Percentiles rank a stretch among this genome's conserved stretches.
Conservation (phyloP, 2,888 invertebrate genomes). For the Drosophila pseudotalamancana region DNA sequence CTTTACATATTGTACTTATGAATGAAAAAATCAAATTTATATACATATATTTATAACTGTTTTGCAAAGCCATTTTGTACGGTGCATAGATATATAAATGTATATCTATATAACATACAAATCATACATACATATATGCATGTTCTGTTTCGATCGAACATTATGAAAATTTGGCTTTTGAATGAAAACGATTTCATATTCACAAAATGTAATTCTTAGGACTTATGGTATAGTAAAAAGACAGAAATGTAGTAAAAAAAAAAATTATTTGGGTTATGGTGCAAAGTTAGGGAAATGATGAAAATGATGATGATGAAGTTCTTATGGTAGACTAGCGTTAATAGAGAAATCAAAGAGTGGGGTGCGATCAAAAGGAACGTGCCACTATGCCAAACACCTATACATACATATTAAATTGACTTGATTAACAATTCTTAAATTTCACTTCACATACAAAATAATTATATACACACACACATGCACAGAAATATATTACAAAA, state of each 20-base stretch:
- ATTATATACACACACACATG: constrained; percentile 2
- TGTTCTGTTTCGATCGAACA: constrained; percentile 24
- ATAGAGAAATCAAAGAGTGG: constrained; percentile 33
- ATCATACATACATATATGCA: constrained; percentile 20
- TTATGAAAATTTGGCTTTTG: constrained; percentile 62
- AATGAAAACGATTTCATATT: constrained; percentile 35
- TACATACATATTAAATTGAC: constrained; percentile 29
- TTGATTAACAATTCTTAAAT: constrained; percentile 19
- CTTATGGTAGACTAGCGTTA: constrained; percentile 47
- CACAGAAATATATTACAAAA: neutral
- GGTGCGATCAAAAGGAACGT: no score
- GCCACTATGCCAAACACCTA: constrained; percentile 8
- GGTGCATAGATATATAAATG: constrained; percentile 18
- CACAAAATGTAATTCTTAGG: constrained; percentile 31
- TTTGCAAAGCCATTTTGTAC: constrained; percentile 30
- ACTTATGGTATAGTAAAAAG: constrained; percentile 13
- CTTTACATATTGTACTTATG: neutral
- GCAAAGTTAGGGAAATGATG: constrained; percentile 44
- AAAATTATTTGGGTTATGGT: neutral
- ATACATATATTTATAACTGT: constrained; percentile 39
- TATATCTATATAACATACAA: constrained; percentile 5
- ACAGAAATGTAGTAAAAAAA: neutral
- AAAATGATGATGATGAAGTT: no score
- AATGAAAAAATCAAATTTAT: constrained; percentile 22
- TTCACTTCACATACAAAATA: constrained; percentile 21